Evolutionary conservation across 2,888 invertebrate species (phyloP).

Genomic region (Euzophera pinguis): DNA sequence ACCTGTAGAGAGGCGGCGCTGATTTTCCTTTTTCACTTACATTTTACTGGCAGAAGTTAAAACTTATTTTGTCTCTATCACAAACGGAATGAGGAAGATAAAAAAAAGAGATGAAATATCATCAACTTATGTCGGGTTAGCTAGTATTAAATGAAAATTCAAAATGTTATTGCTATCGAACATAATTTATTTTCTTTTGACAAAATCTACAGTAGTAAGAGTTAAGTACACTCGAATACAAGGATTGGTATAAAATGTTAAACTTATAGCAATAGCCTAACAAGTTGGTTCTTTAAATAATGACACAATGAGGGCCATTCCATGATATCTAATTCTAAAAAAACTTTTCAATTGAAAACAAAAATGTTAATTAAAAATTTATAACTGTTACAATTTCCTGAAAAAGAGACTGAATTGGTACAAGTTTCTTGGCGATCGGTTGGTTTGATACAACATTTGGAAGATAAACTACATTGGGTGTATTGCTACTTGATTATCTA

Average conservation of each 20-base stretch:
- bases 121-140: no score
- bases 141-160: conserved; percentile 30
- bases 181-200: conserved; percentile 76
- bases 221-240: conserved; percentile 79
- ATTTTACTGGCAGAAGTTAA: no score
- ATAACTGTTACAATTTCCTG: conserved; percentile 1
- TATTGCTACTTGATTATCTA: conserved; percentile 66
- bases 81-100: no score
- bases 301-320: conserved; percentile 53
- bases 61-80: no score
- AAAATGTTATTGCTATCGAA: conserved; percentile 62
- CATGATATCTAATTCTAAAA: conserved; percentile 35
- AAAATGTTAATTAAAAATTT: neutral
- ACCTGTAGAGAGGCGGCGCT: no score
- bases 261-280: conserved; percentile 70
- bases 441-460: conserved; percentile 3
- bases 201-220: conserved; percentile 76
- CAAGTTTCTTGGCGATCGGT: neutral
- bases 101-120: no score
- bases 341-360: conserved; percentile 12
- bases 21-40: no score
- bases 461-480: conserved; percentile 27
- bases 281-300: conserved; percentile 72
- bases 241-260: conserved; percentile 78
- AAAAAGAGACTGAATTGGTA: neutral